These are phyloP conservation scores for Clarias laeviceps DNA, from an alignment of 2,797 vertebrate species.

Conservation along the genomic window DNA sequence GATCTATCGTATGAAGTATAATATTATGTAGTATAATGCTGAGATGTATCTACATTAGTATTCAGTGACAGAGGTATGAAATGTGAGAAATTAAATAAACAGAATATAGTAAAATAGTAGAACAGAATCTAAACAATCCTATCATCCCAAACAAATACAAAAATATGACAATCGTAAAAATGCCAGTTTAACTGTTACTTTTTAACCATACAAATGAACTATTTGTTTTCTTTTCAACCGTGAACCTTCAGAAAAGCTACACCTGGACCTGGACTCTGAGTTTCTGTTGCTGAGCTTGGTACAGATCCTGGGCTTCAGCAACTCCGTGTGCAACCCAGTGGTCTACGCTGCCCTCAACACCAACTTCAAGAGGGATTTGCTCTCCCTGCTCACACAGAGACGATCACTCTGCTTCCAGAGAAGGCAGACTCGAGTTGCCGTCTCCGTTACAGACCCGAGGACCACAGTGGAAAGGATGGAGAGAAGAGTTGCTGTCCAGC, in stretches of 20 bases:
- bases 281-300: slow-evolving; percentile 57
- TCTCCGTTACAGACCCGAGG: slow-evolving; percentile 36
- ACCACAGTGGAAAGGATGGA: slow-evolving; percentile 12
- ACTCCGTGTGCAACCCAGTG: slow-evolving; percentile 62
- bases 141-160: not conserved
- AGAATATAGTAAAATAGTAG: not conserved
- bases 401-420: slow-evolving; percentile 25
- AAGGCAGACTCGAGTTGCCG: slow-evolving; percentile 37
- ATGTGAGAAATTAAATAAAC: not conserved
- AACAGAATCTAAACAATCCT: not conserved
- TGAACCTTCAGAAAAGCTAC: slow-evolving; percentile 39
- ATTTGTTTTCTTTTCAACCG: not conserved
- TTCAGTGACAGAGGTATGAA: not conserved
- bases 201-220: not conserved
- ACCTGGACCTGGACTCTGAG: slow-evolving; percentile 55
- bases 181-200: not conserved
- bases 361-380: slow-evolving; percentile 59
- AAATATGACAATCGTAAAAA: not conserved
- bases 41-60: not conserved
- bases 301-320: slow-evolving; percentile 64
- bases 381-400: slow-evolving; percentile 40
- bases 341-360: slow-evolving; percentile 61
- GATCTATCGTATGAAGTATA: not conserved
- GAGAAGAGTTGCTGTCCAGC: slow-evolving; percentile 18
- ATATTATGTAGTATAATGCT: not conserved